These are phyloP conservation scores for Nesidiocoris tenuis DNA, from an alignment of 2,888 invertebrate genomes.

Conservation along the genomic window DNA sequence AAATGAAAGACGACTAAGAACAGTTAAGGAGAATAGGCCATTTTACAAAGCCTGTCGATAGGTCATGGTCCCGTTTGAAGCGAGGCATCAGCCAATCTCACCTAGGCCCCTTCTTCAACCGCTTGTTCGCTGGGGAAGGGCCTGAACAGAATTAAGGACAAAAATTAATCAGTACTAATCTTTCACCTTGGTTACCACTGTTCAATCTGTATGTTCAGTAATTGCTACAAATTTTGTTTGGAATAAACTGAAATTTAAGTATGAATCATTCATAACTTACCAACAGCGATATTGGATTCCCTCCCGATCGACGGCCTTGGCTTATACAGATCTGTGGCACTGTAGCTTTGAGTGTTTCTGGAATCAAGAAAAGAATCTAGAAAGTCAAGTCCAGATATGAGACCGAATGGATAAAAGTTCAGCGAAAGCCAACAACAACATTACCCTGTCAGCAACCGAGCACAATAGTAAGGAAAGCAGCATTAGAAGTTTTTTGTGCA, in stretches of 20 bases:
- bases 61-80: not conserved
- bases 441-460: no score
- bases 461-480: no score
- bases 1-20: not conserved
- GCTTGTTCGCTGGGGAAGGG: not conserved
- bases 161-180: not conserved
- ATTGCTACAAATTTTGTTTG: no score
- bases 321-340: conserved; percentile 50
- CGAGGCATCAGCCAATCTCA: not conserved
- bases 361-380: conserved; percentile 4
- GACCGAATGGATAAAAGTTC: no score
- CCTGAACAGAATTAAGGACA: not conserved
- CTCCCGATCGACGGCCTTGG: conserved; percentile 46
- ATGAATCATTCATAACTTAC: no score
- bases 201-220: no score
- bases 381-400: no score
- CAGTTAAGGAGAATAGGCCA: not conserved
- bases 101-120: not conserved
- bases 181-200: no score
- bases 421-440: no score
- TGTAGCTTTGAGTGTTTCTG: conserved; percentile 47
- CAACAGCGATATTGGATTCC: not conserved
- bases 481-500: no score
- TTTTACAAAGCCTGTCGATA: not conserved
- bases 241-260: no score